Conservation (phyloP, 1,140 invertebrate species). For the Lordiphosa stackelbergi region DNA sequence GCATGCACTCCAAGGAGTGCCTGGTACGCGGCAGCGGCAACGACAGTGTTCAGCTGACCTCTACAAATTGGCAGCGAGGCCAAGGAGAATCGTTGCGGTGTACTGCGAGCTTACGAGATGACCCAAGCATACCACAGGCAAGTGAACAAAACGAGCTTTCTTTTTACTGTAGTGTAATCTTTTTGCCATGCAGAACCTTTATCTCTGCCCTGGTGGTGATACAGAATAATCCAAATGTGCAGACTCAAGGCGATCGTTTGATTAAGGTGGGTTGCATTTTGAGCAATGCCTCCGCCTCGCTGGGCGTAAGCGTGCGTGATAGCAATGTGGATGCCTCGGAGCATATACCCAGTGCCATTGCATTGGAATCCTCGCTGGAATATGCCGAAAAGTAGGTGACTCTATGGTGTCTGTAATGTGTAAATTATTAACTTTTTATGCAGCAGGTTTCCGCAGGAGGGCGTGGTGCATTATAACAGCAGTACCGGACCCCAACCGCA, state of each 20-base stretch:
- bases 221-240: slow-evolving; percentile 83
- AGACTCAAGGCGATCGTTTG: slow-evolving; percentile 82
- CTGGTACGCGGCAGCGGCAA: slow-evolving; percentile 73
- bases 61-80: slow-evolving; percentile 66
- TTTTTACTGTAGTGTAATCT: not conserved
- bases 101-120: slow-evolving; percentile 72
- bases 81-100: slow-evolving; percentile 70
- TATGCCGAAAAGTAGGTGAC: slow-evolving; percentile 58
- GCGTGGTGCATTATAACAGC: slow-evolving; percentile 56
- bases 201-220: slow-evolving; percentile 81
- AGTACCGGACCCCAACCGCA: slow-evolving; percentile 38
- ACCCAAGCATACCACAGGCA: slow-evolving; percentile 61
- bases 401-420: no score
- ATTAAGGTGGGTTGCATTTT: slow-evolving; percentile 82
- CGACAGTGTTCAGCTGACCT: slow-evolving; percentile 47
- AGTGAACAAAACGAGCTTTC: not conserved
- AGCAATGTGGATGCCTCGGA: slow-evolving; percentile 38
- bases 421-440: not conserved
- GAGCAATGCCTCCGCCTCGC: slow-evolving; percentile 50
- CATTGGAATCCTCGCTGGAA: slow-evolving; percentile 66
- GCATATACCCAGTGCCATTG: slow-evolving; percentile 61
- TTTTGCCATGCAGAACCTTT: slow-evolving; percentile 77
- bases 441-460: slow-evolving; percentile 53
- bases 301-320: slow-evolving; percentile 24
- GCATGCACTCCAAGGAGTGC: slow-evolving; percentile 81